A percentile compares a stretch with the other conserved stretches of the same genome.
Evolutionary conservation across 2,888 invertebrate species (phyloP).

Genomic region (Epistrophe grossulariae): DNA sequence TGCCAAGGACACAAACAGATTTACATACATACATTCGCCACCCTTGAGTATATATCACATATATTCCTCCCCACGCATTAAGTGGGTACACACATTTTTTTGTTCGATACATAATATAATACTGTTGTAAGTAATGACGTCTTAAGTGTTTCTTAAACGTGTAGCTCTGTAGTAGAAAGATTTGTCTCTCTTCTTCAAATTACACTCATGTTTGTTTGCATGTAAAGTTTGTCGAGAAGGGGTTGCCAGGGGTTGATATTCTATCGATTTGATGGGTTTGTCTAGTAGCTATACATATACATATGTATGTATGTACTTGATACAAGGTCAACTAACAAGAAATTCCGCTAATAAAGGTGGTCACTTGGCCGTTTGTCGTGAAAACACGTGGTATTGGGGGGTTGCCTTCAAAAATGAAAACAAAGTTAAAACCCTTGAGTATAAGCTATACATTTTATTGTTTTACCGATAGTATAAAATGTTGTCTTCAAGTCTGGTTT

Average conservation of each 20-base stretch:
- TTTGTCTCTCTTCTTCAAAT: conserved; percentile 35
- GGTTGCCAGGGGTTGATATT: not conserved
- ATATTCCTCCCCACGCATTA: conserved; percentile 25
- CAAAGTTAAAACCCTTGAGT: conserved; percentile 15
- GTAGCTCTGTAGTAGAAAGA: not conserved
- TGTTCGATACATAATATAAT: conserved; percentile 5
- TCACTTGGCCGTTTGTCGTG: conserved; percentile 16
- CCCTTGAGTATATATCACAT: not conserved
- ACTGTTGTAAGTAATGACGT: conserved; percentile 30
- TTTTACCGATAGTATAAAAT: conserved; percentile 37
- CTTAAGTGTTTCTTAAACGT: conserved; percentile 15
- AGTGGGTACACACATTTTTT: conserved; percentile 3
- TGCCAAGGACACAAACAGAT: conserved; percentile 55
- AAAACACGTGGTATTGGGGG: conserved; percentile 17
- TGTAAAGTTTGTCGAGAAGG: conserved; percentile 18
- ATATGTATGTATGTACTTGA: not conserved
- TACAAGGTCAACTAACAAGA: conserved; percentile 51
- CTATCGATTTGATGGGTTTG: conserved; percentile 49
- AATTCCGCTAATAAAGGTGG: conserved; percentile 33
- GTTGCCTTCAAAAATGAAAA: conserved; percentile 36
- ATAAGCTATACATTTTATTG: conserved; percentile 4
- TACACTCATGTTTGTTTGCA: conserved; percentile 39
- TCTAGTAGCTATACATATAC: conserved; percentile 5
- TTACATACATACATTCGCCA: conserved; percentile 14
- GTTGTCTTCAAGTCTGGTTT: conserved; percentile 49